Percentiles rank a stretch among this genome's conserved stretches.
phyloP scores from a whole-genome alignment of 2,888 invertebrate genomes.

The Tortricodes alternella region DNA sequence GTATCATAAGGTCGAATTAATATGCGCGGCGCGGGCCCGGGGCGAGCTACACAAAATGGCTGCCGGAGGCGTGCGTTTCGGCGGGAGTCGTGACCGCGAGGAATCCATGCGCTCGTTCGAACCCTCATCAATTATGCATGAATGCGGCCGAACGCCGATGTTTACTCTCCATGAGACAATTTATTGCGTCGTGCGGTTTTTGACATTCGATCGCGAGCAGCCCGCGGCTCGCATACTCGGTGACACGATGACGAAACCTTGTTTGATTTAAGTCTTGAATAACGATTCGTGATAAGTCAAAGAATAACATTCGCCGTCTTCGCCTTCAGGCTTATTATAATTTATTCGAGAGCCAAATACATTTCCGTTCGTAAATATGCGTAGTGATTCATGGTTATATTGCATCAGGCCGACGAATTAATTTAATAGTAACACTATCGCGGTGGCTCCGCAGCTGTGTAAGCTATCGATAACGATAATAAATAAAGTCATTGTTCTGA shows the following conservation, averaged over 20 bases:
- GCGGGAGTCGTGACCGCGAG: slow-evolving; percentile 75
- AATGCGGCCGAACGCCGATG: slow-evolving; percentile 78
- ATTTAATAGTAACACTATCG: slow-evolving; percentile 57
- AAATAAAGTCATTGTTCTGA: slow-evolving; percentile 65
- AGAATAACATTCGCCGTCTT: slow-evolving; percentile 12
- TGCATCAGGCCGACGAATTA: slow-evolving; percentile 60
- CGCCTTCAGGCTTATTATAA: slow-evolving; percentile 33
- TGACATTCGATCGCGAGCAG: slow-evolving; percentile 72
- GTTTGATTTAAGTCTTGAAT: slow-evolving; percentile 46
- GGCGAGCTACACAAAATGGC: slow-evolving; percentile 72
- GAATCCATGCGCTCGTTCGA: slow-evolving; percentile 75
- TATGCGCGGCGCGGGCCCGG: slow-evolving; percentile 60
- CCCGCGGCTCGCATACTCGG: slow-evolving; percentile 41
- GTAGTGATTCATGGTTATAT: slow-evolving; percentile 53
- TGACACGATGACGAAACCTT: slow-evolving; percentile 59
- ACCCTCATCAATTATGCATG: slow-evolving; percentile 82
- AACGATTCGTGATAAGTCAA: slow-evolving; percentile 31
- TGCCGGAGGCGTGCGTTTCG: slow-evolving; percentile 68
- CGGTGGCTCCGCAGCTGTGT: slow-evolving; percentile 59
- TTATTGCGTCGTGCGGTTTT: slow-evolving; percentile 80
- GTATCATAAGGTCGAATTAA: slow-evolving; percentile 67
- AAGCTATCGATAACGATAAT: slow-evolving; percentile 61
- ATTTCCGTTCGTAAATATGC: slow-evolving; percentile 41
- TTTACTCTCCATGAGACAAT: slow-evolving; percentile 80
- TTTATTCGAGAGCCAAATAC: slow-evolving; percentile 36